Percentiles rank a stretch among this genome's conserved stretches.
These are phyloP conservation scores for Gobionotothen gibberifrons DNA, from an alignment of 2,797 vertebrate genomes.

Conservation along the genomic window DNA sequence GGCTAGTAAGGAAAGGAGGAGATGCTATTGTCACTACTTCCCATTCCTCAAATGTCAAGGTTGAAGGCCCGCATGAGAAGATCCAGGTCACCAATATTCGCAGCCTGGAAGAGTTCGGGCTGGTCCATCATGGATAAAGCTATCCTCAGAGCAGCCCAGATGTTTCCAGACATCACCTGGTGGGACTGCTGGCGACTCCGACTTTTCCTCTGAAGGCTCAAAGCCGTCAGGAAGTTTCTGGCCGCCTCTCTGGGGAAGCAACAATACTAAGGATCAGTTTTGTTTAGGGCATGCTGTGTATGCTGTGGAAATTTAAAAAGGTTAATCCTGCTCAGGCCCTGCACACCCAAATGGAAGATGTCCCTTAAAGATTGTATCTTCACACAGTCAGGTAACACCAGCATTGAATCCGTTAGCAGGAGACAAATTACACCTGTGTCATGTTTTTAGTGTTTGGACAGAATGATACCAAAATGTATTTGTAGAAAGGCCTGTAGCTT, in stretches of 20 bases:
- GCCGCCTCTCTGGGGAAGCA: slow-evolving; percentile 92
- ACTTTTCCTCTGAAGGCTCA: slow-evolving; percentile 97
- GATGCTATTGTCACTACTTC: slow-evolving; percentile 26
- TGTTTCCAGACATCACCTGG: slow-evolving; percentile 96
- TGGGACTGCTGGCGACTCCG: slow-evolving; percentile 94
- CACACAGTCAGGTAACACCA: too few species aligned
- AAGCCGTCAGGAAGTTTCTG: slow-evolving; percentile 97
- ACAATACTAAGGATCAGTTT: slow-evolving; percentile 19
- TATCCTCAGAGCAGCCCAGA: slow-evolving; percentile 97
- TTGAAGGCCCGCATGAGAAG: slow-evolving; percentile 96
- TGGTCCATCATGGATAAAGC: slow-evolving; percentile 98
- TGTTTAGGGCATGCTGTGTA: background rate
- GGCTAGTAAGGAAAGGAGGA: slow-evolving; percentile 50
- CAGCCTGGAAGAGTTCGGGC: slow-evolving; percentile 97
- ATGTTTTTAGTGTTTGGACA: too few species aligned
- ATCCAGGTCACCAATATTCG: slow-evolving; percentile 96
- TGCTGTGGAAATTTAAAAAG: background rate
- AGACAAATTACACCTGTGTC: too few species aligned
- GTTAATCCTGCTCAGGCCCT: background rate
- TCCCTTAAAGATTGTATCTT: too few species aligned
- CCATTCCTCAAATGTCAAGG: slow-evolving; percentile 88
- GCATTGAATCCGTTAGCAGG: too few species aligned
- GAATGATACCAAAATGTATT: too few species aligned
- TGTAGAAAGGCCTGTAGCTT: too few species aligned
- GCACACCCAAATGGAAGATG: background rate